Conservation (phyloP, 2,113 vertebrate species). For the Coptodon bakossiorum region DNA sequence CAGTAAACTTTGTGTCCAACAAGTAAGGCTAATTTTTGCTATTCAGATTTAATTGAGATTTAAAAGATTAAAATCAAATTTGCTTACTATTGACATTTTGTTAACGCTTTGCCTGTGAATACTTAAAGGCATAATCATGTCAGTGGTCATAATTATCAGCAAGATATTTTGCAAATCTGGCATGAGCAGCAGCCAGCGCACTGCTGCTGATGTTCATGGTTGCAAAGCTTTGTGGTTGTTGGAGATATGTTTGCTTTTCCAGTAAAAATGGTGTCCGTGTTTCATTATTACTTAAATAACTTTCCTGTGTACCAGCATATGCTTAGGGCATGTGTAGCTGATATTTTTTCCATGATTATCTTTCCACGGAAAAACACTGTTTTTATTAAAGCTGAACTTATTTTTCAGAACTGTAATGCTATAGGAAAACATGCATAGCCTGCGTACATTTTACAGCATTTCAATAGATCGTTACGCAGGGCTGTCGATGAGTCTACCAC, state of each 20-base stretch:
- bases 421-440: not conserved
- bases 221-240: not conserved
- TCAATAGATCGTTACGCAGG: not conserved
- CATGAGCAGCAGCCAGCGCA: not conserved
- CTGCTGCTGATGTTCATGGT: not conserved
- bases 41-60: not conserved
- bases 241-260: not conserved
- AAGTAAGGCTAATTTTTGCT: not conserved
- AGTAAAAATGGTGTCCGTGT: not conserved
- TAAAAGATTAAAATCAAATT: not conserved
- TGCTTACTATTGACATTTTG: not conserved
- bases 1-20: not conserved
- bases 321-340: not conserved
- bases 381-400: not conserved
- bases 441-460: not conserved
- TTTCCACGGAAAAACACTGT: not conserved
- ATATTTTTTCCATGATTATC: not conserved
- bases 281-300: not conserved
- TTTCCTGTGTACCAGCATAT: not conserved
- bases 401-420: not conserved
- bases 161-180: not conserved
- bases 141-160: not conserved
- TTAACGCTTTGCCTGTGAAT: not conserved
- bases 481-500: accelerated
- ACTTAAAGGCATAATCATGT: not conserved